Evolutionary conservation across 2,113 vertebrate species (phyloP).

Genomic region (Chunga burmeisteri): DNA sequence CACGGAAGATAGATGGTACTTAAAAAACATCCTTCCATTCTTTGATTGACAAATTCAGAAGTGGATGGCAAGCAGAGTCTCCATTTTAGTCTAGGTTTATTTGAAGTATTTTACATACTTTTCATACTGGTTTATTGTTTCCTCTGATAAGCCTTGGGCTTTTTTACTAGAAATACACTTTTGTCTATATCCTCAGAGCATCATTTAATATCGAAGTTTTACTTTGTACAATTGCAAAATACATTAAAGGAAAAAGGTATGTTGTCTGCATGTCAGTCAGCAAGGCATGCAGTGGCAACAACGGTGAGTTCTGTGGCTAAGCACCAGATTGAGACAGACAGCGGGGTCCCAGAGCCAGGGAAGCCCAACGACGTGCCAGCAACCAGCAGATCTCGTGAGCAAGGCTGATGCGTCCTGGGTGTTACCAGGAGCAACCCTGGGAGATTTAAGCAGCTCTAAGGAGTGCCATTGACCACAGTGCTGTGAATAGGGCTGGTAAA

Average conservation of each 20-base stretch:
- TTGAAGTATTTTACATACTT: neutral
- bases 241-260: neutral
- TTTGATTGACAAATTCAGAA: neutral
- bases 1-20: neutral
- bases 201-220: neutral
- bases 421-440: too few species aligned
- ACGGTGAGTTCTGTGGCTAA: too few species aligned
- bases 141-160: neutral
- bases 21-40: neutral
- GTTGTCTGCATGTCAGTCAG: neutral
- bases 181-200: neutral
- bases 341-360: too few species aligned
- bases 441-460: too few species aligned
- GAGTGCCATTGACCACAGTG: too few species aligned
- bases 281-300: too few species aligned
- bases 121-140: neutral
- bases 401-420: too few species aligned
- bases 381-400: too few species aligned
- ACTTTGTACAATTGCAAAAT: neutral
- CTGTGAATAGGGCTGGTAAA: too few species aligned
- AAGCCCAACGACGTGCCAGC: too few species aligned
- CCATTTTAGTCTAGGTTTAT: neutral
- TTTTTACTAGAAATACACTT: neutral
- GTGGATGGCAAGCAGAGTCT: neutral
- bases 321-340: too few species aligned